Base-by-base conservation (phyloP, 2,113 vertebrate species). In the Sporophila hypoxantha region DNA sequence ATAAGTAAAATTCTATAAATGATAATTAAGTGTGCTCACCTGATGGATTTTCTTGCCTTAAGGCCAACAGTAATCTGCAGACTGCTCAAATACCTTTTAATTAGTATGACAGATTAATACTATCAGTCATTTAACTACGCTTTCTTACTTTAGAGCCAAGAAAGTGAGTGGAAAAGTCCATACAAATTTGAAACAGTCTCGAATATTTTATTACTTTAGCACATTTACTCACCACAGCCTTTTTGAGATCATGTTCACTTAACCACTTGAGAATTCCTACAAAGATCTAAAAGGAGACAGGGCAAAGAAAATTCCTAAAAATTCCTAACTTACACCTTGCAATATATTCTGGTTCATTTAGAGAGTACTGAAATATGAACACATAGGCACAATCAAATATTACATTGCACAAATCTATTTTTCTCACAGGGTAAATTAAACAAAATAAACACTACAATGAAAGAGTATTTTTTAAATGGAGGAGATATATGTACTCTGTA, bases 91-190 rank as follows among this genome's bases (percentile, higher is more conserved):
- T 56, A 87, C 27, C 50, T 95, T 93, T 90, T 77, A 92, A 93
- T 95, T 93, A 89, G 56, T 39, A 62, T 0, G 11, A 46, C 34
- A 87, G 52, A 90, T 76, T 94, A 89, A 78, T 78, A 75, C 17
- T 60, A 66, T 61, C 90, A 90, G 89, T 91, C 81, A 91, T 93
- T 94, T 87, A 91, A 76, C 60, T 50, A 68, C 1, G 4, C 47
- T 37, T 93, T 92, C 85, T 89, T 70, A 73, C 34, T 91, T 91
- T 62, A 89, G 34, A 93, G 83, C 44, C 85, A 96, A 95, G 93
- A 92, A 92, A 93, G 36, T 68, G 78, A 85, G 44, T 65, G 76
- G 66, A 94, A 70, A 83, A 78, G 55, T 79, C 62, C 60, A 82
- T 74, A 91, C 5, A 91, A 78, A 95, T 74, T 39, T 82, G 46